Percentiles rank a stretch among this genome's conserved stretches.
phyloP scores from a whole-genome alignment of 2,797 vertebrate species.

The Falco peregrinus region DNA sequence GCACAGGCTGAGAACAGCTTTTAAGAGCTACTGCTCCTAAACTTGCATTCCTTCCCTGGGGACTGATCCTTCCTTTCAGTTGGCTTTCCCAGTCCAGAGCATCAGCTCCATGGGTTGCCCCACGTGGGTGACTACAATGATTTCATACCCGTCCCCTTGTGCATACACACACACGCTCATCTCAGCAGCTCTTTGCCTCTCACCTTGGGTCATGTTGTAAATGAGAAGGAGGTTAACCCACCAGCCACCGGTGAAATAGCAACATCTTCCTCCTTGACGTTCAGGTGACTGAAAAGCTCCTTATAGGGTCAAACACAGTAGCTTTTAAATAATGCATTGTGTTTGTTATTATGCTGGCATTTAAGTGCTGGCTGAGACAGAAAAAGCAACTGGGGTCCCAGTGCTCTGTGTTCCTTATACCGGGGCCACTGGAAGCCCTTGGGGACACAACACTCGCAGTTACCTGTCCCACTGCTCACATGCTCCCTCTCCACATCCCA shows the following conservation, averaged over 20 bases:
- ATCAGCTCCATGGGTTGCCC: background rate
- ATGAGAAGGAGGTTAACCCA: background rate
- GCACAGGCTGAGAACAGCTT: background rate
- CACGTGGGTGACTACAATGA: fast-evolving
- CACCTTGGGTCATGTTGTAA: fast-evolving
- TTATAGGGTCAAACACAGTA: constrained; percentile 20
- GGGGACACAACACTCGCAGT: background rate
- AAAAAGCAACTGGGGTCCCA: background rate
- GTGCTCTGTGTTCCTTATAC: background rate
- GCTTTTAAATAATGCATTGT: constrained; percentile 42
- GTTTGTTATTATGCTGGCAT: constrained; percentile 23
- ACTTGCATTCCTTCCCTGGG: background rate
- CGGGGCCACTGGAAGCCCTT: background rate
- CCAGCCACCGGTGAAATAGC: background rate
- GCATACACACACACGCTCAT: fast-evolving
- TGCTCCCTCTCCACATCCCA: background rate
- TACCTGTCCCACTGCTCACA: background rate
- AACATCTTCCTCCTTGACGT: constrained; percentile 31
- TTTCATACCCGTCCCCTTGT: fast-evolving
- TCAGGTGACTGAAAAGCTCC: background rate
- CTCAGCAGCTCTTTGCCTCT: background rate
- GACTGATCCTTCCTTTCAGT: background rate
- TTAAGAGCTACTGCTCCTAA: background rate
- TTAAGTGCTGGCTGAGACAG: constrained; percentile 4
- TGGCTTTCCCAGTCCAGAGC: background rate